Base-by-base conservation (phyloP, 1,140 invertebrate genomes). In the Bombus cullumanus region DNA sequence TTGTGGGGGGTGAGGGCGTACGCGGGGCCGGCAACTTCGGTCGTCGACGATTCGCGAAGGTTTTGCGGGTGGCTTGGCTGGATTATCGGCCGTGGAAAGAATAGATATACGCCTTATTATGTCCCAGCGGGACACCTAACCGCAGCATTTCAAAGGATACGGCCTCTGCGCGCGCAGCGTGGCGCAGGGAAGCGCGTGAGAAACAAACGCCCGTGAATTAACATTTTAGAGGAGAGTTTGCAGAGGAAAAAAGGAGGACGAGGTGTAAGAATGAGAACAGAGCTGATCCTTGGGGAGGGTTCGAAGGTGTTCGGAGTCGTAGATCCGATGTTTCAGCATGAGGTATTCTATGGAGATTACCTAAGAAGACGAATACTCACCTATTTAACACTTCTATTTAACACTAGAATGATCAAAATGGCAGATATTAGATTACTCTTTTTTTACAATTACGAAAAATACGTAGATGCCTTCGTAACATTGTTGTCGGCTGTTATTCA, bases 41-140 rank as follows among this genome's bases (percentile, higher is more conserved):
- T 18, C 64, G 76, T 71, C 78, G 76, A 82, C 85, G 64, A 37
- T 78, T 88, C 81, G 81, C 59, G 76, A 71, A 76, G 84, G 86
- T 88, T 85, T 85, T 78, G 87, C 85, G 84, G 78, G 74, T 86
- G 81, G 85, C 59, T 69, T 88, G 87, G 64, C 80, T 83, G 81
- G 81, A 62, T 85, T 81, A 81, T 83, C 66, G 74, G 39, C 81
- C 66, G 74, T 64, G 72, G 79, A 78, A 84, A 79, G 43, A 87
- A 84, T 87, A 66, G 85, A 86, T 79, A 74, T 74, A 59, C 75
- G 82, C 57, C 69, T 79, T 87, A 87, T 87, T 87, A 78, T 86
- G 85, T 73, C 85, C 57, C 74, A 53, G 66, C 59, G 82, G 83
- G 76, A 80, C 76, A 64, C 53, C 39, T 12, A 22, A 25, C 53